Base-by-base conservation (phyloP, 2,113 vertebrate species). In the Sialia sialis region DNA sequence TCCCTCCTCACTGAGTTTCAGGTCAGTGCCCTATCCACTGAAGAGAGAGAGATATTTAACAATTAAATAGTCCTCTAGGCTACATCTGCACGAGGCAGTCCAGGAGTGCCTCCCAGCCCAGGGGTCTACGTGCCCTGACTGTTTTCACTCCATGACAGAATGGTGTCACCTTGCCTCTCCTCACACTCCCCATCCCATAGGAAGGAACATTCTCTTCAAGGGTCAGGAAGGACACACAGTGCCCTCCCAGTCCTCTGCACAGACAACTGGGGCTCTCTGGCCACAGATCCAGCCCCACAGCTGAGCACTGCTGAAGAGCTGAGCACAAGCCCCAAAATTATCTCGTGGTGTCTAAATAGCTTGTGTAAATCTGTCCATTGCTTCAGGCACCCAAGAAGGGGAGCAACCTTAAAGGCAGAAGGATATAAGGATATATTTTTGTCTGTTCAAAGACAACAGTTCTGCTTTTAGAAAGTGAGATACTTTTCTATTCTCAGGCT, bases 1-100 rank as follows among this genome's bases (percentile, higher is more conserved):
- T 87, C 72, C 56, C 48, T 83, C 63, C 55, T 94, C 2, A 0
- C 54, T 15, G 48, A 34, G 55, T 80, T 86, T 77, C 75, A 83
- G 64, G 75, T 88, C 93, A 88, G 46, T 48, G 60, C 75, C 90
- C 91, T 63, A 85, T 2, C 51, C 55, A 34, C 74, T 29, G 34
- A 78, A 72, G 75, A 88, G 80, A 84, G 21, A 75, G 77, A 84
- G 84, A 75, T 34, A 90, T 68, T 96, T 89, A 92, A 94, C 87
- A 89, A 84, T 79, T 91, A 87, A 95, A 79, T 32, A 77, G 36
- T 91, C 78, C 95, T 92, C 55, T 30, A 86, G 92, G 92, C 88
- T 94, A 66, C 6, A 0, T 79, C 84, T 0, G 0, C 72, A 19
- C 0, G 0, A 84, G 26, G 22, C 16, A 34, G 58, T 9, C 6